Conservation (phyloP, 2,113 vertebrate genomes). For the Perccottus glenii region DNA sequence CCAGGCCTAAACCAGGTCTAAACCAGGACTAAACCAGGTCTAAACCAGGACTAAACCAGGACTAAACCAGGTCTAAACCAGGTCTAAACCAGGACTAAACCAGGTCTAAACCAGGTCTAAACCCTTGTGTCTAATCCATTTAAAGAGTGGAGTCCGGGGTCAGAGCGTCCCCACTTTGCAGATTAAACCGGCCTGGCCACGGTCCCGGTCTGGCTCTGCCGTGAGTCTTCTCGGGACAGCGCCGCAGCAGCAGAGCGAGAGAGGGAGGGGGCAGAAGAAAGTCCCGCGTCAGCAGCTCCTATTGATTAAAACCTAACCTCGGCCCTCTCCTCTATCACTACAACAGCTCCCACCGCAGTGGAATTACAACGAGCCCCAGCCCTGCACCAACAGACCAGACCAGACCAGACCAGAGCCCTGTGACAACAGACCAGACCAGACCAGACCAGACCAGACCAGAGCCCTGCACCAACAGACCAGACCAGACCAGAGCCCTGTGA, state of each 20-base stretch:
- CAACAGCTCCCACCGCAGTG: slow-evolving; percentile 1
- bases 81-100: too few relatives aligned
- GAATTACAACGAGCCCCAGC: slow-evolving; percentile 6
- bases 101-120: background rate
- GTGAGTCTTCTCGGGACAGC: slow-evolving; percentile 1
- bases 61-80: too few relatives aligned
- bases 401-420: too few relatives aligned
- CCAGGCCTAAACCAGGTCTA: too few relatives aligned
- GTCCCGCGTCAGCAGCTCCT: slow-evolving; percentile 10
- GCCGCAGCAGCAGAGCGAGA: background rate
- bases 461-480: too few relatives aligned
- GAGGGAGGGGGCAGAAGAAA: background rate
- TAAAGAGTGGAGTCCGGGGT: slow-evolving; percentile 1
- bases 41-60: too few relatives aligned
- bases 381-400: background rate
- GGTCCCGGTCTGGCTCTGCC: background rate
- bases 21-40: too few relatives aligned
- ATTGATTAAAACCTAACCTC: slow-evolving; percentile 11
- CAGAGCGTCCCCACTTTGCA: slow-evolving; percentile 15
- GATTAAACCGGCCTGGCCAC: slow-evolving; percentile 1
- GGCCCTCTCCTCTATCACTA: slow-evolving; percentile 11
- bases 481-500: too few relatives aligned
- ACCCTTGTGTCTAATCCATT: slow-evolving; percentile 3
- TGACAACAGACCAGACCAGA: too few relatives aligned
- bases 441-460: too few relatives aligned